Evolutionary conservation across 2,113 vertebrate species (phyloP).

Genomic region (cattle (Bos taurus)): ARS-UCD2.0 NC_037328.1:73111501-73112000

Average conservation of each 20-base stretch:
- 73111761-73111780: not conserved
- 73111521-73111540: not conserved
- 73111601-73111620: not conserved
- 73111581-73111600: not conserved
- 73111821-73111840: conserved; percentile 10
- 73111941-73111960: not conserved
- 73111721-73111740: not conserved
- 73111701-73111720: not conserved
- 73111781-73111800: not conserved
- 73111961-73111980: not conserved
- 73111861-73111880: not conserved
- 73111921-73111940: not conserved
- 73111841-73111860: not conserved
- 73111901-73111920: not conserved
- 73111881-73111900: not conserved
- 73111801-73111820: not conserved
- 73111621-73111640: not conserved
- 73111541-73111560: not conserved
- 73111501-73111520: not conserved
- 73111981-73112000: not conserved
- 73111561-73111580: not conserved
- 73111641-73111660: not conserved
- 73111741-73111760: not conserved
- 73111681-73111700: not conserved
- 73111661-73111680: not conserved